Evolutionary conservation across 1,140 invertebrate genomes (phyloP).

Genomic region (Diorhabda carinulata): DNA sequence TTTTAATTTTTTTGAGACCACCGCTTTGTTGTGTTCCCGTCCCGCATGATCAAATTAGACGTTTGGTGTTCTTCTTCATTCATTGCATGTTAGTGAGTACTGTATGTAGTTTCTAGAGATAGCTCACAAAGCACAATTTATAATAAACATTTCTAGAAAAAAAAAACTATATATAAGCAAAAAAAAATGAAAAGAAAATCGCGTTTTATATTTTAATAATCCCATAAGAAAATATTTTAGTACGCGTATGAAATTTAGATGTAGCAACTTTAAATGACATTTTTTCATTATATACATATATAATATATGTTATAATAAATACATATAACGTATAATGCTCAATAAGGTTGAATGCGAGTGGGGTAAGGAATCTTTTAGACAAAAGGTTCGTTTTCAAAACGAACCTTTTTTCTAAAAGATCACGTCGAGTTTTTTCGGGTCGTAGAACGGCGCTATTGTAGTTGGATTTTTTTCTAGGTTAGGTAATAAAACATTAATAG

Average conservation of each 20-base stretch:
- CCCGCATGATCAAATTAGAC: constrained; percentile 31
- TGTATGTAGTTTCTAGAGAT: constrained; percentile 36
- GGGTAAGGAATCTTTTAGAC: constrained; percentile 12
- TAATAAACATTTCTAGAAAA: constrained; percentile 28
- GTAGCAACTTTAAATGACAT: constrained; percentile 34
- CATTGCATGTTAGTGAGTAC: constrained; percentile 41
- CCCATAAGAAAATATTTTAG: constrained; percentile 43
- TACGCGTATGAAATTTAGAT: constrained; percentile 39
- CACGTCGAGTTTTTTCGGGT: constrained; percentile 30
- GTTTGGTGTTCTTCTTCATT: constrained; percentile 39
- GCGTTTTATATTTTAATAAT: constrained; percentile 47
- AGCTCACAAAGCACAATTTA: constrained; percentile 43
- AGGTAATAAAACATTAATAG: constrained; percentile 7
- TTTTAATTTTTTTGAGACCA: constrained; percentile 16
- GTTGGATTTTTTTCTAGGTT: constrained; percentile 15
- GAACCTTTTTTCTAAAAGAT: no score
- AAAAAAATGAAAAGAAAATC: constrained; percentile 32
- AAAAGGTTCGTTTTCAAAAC: background rate
- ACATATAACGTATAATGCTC: constrained; percentile 37
- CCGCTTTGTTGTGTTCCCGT: constrained; percentile 28
- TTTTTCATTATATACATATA: constrained; percentile 9
- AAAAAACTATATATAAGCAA: constrained; percentile 5
- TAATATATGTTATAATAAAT: constrained; percentile 23
- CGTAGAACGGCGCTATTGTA: constrained; percentile 32
- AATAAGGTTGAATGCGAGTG: constrained; percentile 32